phyloP scores from a whole-genome alignment of 2,113 vertebrate genomes.

The rabbit (Oryctolagus cuniculus) region DNA sequence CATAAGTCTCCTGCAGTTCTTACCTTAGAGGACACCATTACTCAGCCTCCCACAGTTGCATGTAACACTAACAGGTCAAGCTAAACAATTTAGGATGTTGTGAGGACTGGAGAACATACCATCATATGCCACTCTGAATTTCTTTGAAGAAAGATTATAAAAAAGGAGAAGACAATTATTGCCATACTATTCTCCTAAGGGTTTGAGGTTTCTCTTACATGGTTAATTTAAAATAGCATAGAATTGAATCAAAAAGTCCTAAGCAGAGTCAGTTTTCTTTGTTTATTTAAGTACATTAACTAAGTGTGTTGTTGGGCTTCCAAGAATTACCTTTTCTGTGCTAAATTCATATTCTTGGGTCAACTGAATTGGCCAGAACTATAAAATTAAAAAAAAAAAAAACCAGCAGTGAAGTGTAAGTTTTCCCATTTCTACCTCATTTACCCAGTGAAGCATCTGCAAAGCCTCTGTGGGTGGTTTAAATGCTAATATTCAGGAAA shows the following conservation, averaged over 20 bases:
- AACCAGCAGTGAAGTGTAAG: not conserved
- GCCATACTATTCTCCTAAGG: not conserved
- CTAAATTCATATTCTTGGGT: not conserved
- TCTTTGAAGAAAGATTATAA: constrained; percentile 20
- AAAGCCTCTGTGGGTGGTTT: constrained; percentile 59
- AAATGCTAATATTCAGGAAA: constrained; percentile 65
- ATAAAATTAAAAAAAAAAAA: not conserved
- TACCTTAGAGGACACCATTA: not conserved
- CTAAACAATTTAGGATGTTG: not conserved
- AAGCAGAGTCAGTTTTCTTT: not conserved
- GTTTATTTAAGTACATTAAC: constrained; percentile 19
- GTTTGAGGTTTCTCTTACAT: not conserved
- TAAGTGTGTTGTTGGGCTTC: not conserved
- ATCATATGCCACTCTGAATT: not conserved
- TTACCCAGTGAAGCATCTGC: constrained; percentile 47
- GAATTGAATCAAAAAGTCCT: not conserved
- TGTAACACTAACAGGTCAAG: not conserved
- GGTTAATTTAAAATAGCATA: not conserved
- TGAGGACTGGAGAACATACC: not conserved
- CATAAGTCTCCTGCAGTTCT: not conserved
- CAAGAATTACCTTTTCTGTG: not conserved
- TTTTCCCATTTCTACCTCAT: constrained; percentile 1
- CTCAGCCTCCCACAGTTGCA: not conserved
- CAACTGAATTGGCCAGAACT: constrained; percentile 13
- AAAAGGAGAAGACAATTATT: not conserved